phyloP scores from a whole-genome alignment of 2,797 vertebrate species.

The Lycodopsis pacificus region DNA sequence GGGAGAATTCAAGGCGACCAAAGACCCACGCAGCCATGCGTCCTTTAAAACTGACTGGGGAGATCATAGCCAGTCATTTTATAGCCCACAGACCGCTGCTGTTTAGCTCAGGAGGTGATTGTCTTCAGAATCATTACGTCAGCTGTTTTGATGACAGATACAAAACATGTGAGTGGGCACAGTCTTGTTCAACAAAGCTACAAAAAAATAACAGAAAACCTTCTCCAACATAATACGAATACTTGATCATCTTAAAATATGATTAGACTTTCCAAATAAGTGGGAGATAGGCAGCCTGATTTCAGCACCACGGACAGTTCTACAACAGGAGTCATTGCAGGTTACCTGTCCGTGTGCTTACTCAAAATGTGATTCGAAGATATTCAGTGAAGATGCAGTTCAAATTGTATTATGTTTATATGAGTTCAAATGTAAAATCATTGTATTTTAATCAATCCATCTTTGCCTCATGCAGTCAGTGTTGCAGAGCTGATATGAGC shows the following conservation, averaged over 20 bases:
- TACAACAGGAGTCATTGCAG: constrained; percentile 31
- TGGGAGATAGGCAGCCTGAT: constrained; percentile 15
- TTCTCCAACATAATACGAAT: not conserved
- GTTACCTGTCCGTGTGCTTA: constrained; percentile 57
- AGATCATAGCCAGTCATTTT: constrained; percentile 44
- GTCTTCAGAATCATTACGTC: not conserved
- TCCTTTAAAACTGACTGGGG: constrained; percentile 58
- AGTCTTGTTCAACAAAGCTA: not conserved
- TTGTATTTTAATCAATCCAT: not conserved
- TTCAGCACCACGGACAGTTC: constrained; percentile 86
- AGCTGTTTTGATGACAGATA: not conserved
- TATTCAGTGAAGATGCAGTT: not conserved
- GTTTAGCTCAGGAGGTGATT: constrained; percentile 6
- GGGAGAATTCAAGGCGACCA: constrained; percentile 58
- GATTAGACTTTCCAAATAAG: constrained; percentile 6
- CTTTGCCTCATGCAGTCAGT: not conserved
- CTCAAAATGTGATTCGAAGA: not conserved
- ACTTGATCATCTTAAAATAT: not conserved
- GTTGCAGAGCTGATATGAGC: not conserved
- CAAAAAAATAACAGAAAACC: not conserved
- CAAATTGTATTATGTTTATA: fast-evolving
- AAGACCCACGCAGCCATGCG: constrained; percentile 53
- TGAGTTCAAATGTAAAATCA: not conserved
- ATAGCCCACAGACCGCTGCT: constrained; percentile 5
- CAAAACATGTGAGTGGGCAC: not conserved